Conservation (phyloP, 2,888 invertebrate genomes). For the Trichogramma dendrolimi region DNA sequence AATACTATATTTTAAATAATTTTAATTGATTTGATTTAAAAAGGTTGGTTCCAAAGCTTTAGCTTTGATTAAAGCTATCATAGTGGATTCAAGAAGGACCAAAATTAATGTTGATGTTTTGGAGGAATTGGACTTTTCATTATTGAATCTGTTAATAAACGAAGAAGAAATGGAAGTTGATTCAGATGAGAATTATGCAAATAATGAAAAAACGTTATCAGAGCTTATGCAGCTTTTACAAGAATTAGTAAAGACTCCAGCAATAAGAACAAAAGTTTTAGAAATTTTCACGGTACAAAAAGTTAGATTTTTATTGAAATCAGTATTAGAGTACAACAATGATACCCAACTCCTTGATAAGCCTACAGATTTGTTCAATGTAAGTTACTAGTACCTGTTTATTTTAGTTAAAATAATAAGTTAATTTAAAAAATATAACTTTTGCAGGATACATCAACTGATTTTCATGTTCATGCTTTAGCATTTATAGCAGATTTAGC, state of each 20-base stretch:
- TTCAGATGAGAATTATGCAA: constrained; percentile 28
- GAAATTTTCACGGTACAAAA: constrained; percentile 48
- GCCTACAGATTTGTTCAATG: constrained; percentile 42
- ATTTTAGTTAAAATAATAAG: constrained; percentile 3
- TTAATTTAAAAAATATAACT: background rate
- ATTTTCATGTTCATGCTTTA: constrained; percentile 54
- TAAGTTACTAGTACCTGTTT: constrained; percentile 23
- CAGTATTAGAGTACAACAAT: constrained; percentile 45
- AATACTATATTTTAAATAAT: background rate
- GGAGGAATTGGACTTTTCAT: constrained; percentile 49
- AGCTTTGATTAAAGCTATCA: constrained; percentile 50
- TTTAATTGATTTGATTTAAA: constrained; percentile 11
- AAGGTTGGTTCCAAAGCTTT: constrained; percentile 52
- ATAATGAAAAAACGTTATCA: constrained; percentile 48
- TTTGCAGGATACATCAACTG: constrained; percentile 48
- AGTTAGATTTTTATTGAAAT: constrained; percentile 50
- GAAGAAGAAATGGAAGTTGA: constrained; percentile 39
- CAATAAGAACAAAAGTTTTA: constrained; percentile 47
- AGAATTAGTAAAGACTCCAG: constrained; percentile 49
- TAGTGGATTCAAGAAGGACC: constrained; percentile 44
- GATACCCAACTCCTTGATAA: constrained; percentile 31
- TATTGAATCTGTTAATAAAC: constrained; percentile 50
- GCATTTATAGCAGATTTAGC: constrained; percentile 54
- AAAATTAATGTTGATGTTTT: constrained; percentile 41
- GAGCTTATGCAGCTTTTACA: constrained; percentile 55